Base-by-base conservation (phyloP, 2,888 invertebrate species). In the Lithophane ornitopus region DNA sequence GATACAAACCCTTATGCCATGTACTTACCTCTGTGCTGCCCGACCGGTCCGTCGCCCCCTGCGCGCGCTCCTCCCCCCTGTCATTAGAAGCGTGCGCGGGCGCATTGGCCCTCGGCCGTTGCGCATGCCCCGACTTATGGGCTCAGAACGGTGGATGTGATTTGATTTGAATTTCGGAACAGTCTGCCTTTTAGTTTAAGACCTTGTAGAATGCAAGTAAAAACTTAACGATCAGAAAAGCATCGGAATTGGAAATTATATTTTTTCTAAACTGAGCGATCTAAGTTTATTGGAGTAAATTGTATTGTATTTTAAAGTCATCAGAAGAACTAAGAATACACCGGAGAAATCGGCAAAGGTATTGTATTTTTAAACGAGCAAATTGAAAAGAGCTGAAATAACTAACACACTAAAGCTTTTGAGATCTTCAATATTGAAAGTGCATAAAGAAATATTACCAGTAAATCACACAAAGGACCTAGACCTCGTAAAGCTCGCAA, bases 51-150 rank as follows among this genome's bases (percentile, higher is more conserved):
- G 94, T 94, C 91, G 89, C 90, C 87, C 92, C 88, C 89, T 88
- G 90, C 91, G 90, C 90, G 79, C 90, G 76, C 85, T 87, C 84
- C 80, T 84, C 92, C 89, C 85, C 86, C 91, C 93, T 92, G 94
- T 94, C 94, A 95, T 96, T 96, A 96, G 96, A 95, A 94, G 95
- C 92, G 91, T 91, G 93, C 95, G 95, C 95, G 93, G 92, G 95
- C 96, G 95, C 96, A 95, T 94, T 95, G 96, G 95, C 96, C 95
- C 95, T 93, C 93, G 89, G 90, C 90, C 89, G 90, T 88, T 90
- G 89, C 86, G 92, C 92, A 90, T 89, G 92, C 91, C 89, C 89
- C 91, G 89, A 89, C 92, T 89, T 89, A 89, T 88, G 89, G 88
- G 89, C 90, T 90, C 91, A 81, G 92, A 91, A 92, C 90, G 89